phyloP scores from a whole-genome alignment of 2,888 invertebrate genomes.

The Melanargia galathea region DNA sequence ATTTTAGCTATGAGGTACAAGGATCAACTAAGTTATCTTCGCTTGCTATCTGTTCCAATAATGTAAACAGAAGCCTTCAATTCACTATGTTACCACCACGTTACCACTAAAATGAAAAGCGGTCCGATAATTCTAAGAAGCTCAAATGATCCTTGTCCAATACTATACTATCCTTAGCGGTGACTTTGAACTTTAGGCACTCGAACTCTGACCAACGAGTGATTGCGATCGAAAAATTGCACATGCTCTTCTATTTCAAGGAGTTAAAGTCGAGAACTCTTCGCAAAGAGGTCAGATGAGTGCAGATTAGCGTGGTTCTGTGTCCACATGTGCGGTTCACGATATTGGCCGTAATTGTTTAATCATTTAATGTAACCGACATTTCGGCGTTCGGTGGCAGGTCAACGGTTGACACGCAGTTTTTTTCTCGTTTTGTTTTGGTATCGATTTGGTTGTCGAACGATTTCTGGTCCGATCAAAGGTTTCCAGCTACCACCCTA shows the following conservation, averaged over 20 bases:
- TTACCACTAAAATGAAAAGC: constrained; percentile 13
- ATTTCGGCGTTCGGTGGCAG: constrained; percentile 54
- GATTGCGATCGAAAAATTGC: constrained; percentile 18
- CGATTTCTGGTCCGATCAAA: background rate
- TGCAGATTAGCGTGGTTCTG: constrained; percentile 34
- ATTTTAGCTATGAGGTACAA: no score
- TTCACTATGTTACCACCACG: background rate
- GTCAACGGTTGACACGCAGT: constrained; percentile 37
- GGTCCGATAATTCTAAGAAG: constrained; percentile 31
- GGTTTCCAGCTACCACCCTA: background rate
- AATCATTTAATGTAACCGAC: constrained; percentile 67
- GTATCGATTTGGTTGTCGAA: constrained; percentile 1
- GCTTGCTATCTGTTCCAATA: background rate
- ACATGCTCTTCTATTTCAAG: constrained; percentile 19
- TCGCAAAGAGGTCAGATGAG: constrained; percentile 7
- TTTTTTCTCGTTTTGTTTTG: constrained; percentile 1
- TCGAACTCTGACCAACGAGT: constrained; percentile 45
- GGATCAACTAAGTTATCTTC: no score
- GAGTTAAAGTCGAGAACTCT: constrained; percentile 38
- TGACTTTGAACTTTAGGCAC: constrained; percentile 69
- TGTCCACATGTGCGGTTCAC: constrained; percentile 51
- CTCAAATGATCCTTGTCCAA: constrained; percentile 42
- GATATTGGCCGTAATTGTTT: constrained; percentile 73
- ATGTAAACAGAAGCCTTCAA: background rate
- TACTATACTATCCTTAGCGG: constrained; percentile 53